Evolutionary conservation across 2,888 invertebrate species (phyloP), one percentile per base, ranked within the genome.

Genomic region (Deilephila porcellus): DNA sequence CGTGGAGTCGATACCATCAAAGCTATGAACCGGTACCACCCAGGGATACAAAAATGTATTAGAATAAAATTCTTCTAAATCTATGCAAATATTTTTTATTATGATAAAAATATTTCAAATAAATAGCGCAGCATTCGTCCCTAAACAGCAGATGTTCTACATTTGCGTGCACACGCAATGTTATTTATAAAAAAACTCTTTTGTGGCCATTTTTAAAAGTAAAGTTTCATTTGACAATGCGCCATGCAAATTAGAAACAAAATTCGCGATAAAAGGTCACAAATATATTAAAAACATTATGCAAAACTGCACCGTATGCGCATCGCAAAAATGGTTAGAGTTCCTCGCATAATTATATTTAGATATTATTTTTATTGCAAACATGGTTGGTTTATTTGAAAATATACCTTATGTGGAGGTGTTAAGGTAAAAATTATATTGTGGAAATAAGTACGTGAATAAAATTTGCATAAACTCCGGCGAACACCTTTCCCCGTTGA

Each of bases 201-300:
- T 94, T 94, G 94, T 94, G 94, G 93, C 92, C 85, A 92, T 93
- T 94, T 93, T 94, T 92, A 88, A 90, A 93, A 92, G 90, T 91
- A 92, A 90, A 92, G 90, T 88, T 90, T 86, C 84, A 87, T 89
- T 91, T 90, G 84, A 93, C 93, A 94, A 94, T 90, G 89, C 90
- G 85, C 89, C 92, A 94, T 94, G 94, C 94, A 94, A 94, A 94
- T 94, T 94, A 94, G 93, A 87, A 85, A 79, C 79, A 77, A 79
- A 79, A 80, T 75, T 75, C 77, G 76, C 77, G 72, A 72, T 71
- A 76, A 77, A 89, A 87, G 52, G 83, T 76, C 77, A 53, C 82
- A 87, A 81, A 80, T 75, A 75, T 72, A 77, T 75, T 70, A 14
- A 8, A 73, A 74, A 73, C 71, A 75, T 75, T 78, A 74, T 72